Evolutionary conservation across 2,113 vertebrate species (phyloP).

Genomic region (Malurus cyaneus): DNA sequence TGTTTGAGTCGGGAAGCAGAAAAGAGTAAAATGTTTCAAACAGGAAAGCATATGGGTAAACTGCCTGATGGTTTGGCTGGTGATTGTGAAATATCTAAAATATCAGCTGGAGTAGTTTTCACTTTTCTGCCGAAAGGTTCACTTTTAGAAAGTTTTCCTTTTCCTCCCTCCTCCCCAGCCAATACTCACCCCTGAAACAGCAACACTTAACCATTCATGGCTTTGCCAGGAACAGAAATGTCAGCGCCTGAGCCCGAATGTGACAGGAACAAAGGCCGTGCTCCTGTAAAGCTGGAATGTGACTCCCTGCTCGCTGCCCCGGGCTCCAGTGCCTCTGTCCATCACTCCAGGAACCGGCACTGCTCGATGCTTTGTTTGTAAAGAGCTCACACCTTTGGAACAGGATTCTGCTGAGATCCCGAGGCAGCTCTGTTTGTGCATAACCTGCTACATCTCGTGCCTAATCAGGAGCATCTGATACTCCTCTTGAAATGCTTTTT

Average conservation of each 20-base stretch:
- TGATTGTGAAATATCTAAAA: not conserved
- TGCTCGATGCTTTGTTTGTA: not conserved
- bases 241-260: not conserved
- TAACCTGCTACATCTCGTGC: not conserved
- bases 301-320: not conserved
- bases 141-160: not conserved
- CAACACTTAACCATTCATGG: not conserved
- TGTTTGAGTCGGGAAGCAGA: constrained; percentile 12
- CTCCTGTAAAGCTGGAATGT: not conserved
- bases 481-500: not conserved
- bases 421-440: not conserved
- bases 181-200: not conserved
- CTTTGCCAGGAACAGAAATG: not conserved
- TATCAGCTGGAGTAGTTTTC: not conserved
- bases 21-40: constrained; percentile 20
- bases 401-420: not conserved
- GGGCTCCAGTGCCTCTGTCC: not conserved
- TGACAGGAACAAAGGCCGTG: not conserved
- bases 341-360: not conserved
- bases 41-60: not conserved
- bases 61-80: not conserved
- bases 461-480: not conserved
- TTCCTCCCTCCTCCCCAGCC: not conserved
- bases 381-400: not conserved
- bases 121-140: not conserved